Conservation (phyloP, 1,140 invertebrate genomes). For the Drosophila mojavensis region DNA sequence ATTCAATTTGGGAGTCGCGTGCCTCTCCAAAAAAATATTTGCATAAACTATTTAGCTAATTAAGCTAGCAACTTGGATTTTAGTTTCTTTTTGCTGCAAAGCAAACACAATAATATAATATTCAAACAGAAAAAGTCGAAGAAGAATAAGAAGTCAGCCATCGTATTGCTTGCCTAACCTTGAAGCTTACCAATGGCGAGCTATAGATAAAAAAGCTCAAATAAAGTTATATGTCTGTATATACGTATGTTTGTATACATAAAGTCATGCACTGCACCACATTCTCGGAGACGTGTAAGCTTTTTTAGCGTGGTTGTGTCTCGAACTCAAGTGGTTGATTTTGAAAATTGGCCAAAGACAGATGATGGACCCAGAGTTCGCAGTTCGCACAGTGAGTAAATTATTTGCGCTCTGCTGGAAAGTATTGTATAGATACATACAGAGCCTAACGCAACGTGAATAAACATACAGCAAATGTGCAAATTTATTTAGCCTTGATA, state of each 20-base stretch:
- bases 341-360: constrained; percentile 1
- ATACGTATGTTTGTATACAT: neutral
- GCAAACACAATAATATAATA: constrained; percentile 37
- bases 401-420: constrained; percentile 43
- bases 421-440: constrained; percentile 28
- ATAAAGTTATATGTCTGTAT: constrained; percentile 16
- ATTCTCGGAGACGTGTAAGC: constrained; percentile 11
- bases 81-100: constrained; percentile 9
- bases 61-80: constrained; percentile 33
- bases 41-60: constrained; percentile 40
- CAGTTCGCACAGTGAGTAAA: constrained; percentile 43
- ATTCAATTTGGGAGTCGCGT: neutral
- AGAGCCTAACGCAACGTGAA: constrained; percentile 20
- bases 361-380: constrained; percentile 29
- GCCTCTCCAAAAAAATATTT: neutral
- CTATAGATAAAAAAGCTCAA: constrained; percentile 45
- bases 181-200: constrained; percentile 53
- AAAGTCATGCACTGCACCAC: neutral
- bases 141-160: constrained; percentile 34
- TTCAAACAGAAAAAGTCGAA: neutral
- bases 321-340: constrained; percentile 39
- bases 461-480: constrained; percentile 60
- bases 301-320: constrained; percentile 12
- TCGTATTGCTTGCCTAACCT: constrained; percentile 56
- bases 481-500: constrained; percentile 78